phyloP scores from a whole-genome alignment of 2,888 invertebrate genomes.

The Caradrina kadenii region DNA sequence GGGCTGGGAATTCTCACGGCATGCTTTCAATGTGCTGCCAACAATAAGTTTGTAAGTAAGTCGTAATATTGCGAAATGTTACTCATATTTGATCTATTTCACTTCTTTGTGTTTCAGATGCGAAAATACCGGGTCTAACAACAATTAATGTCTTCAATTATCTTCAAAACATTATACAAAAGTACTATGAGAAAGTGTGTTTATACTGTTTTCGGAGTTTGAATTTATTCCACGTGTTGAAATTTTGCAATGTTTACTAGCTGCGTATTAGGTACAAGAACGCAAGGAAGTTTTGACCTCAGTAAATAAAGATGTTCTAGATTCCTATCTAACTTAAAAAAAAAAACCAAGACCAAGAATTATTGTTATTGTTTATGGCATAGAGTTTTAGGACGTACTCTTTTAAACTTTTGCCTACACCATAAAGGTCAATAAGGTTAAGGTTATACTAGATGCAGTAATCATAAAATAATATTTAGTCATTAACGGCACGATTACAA shows the following conservation, averaged over 20 bases:
- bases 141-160: constrained; percentile 32
- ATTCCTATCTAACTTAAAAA: constrained; percentile 10
- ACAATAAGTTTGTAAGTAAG: constrained; percentile 53
- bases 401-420: constrained; percentile 12
- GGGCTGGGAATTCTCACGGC: constrained; percentile 62
- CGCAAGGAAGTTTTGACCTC: constrained; percentile 48
- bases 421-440: constrained; percentile 37
- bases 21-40: constrained; percentile 52
- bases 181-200: constrained; percentile 21
- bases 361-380: neutral
- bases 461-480: constrained; percentile 38
- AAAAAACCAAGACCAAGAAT: neutral
- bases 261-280: constrained; percentile 19
- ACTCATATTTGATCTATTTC: constrained; percentile 60
- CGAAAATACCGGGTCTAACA: constrained; percentile 33
- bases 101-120: constrained; percentile 55
- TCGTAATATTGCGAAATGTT: constrained; percentile 50
- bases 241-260: constrained; percentile 10
- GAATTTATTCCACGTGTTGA: constrained; percentile 1
- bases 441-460: constrained; percentile 28
- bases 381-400: constrained; percentile 1
- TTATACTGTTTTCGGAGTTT: constrained; percentile 10
- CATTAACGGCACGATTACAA: constrained; percentile 43
- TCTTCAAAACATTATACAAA: constrained; percentile 25
- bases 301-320: constrained; percentile 39